Percentiles rank a stretch among this genome's conserved stretches.
Conservation (phyloP, 2,797 vertebrate genomes). For the Bradypus variegatus region DNA sequence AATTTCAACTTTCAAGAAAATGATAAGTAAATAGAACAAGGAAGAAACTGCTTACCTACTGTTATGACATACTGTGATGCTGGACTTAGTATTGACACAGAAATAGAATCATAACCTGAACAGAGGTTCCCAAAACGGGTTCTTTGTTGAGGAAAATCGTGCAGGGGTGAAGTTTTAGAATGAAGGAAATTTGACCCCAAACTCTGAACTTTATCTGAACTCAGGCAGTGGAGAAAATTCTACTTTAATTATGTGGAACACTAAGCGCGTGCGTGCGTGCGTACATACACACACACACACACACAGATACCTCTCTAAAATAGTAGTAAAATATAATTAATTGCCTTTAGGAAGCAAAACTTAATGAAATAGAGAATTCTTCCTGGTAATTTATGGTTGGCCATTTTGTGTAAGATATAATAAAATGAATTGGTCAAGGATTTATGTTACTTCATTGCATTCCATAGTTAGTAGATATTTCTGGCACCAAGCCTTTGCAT, state of each 20-base stretch:
- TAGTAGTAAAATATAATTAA: background rate
- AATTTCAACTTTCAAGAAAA: background rate
- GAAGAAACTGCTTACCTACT: background rate
- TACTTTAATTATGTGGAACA: background rate
- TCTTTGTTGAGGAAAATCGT: background rate
- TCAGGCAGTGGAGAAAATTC: background rate
- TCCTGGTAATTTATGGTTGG: background rate
- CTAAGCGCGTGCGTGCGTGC: too few relatives aligned
- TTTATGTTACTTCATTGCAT: background rate
- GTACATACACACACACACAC: background rate
- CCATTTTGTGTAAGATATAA: background rate
- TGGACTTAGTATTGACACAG: too few relatives aligned
- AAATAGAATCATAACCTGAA: background rate
- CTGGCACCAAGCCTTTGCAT: background rate
- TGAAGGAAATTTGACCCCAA: background rate
- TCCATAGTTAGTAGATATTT: background rate
- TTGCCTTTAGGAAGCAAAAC: background rate
- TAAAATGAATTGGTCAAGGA: background rate
- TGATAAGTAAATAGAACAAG: background rate
- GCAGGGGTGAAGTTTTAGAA: background rate
- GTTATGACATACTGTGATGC: background rate
- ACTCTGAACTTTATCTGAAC: background rate
- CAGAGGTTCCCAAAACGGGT: background rate
- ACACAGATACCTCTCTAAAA: background rate
- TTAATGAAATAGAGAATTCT: background rate